Conservation (phyloP, 2,113 vertebrate species). For the Myocastor coypus region DNA sequence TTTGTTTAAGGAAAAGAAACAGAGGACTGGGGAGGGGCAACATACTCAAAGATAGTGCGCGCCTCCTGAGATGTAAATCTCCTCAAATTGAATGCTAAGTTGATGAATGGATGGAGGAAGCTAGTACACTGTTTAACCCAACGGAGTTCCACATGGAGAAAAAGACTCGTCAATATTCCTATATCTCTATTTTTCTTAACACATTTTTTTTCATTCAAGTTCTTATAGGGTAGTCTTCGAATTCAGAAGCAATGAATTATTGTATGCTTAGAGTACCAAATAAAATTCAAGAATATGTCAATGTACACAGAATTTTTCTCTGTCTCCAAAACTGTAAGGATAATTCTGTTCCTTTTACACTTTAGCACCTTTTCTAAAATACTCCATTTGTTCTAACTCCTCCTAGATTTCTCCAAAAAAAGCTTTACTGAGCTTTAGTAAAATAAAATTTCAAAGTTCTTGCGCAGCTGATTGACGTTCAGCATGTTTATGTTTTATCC, state of each 20-base stretch:
- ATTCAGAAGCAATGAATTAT: neutral
- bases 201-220: conserved; percentile 7
- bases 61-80: neutral
- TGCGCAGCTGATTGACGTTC: neutral
- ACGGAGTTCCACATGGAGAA: neutral
- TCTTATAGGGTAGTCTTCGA: neutral
- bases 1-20: conserved; percentile 59
- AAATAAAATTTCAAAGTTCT: neutral
- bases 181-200: neutral
- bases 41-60: neutral
- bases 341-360: neutral
- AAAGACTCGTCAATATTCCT: conserved; percentile 39
- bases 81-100: conserved; percentile 35
- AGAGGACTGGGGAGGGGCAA: neutral
- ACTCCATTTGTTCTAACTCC: neutral
- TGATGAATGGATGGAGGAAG: conserved; percentile 26
- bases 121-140: conserved; percentile 39
- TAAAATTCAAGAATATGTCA: neutral
- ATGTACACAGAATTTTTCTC: neutral
- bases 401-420: conserved; percentile 39
- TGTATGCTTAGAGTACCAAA: neutral
- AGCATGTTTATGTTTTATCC: conserved; percentile 20
- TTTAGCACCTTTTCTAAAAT: neutral
- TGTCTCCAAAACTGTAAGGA: neutral
- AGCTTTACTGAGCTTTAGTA: neutral